phyloP scores from a whole-genome alignment of 64 coral and sea anemone species.

The Catalaphyllia jardinei region DNA sequence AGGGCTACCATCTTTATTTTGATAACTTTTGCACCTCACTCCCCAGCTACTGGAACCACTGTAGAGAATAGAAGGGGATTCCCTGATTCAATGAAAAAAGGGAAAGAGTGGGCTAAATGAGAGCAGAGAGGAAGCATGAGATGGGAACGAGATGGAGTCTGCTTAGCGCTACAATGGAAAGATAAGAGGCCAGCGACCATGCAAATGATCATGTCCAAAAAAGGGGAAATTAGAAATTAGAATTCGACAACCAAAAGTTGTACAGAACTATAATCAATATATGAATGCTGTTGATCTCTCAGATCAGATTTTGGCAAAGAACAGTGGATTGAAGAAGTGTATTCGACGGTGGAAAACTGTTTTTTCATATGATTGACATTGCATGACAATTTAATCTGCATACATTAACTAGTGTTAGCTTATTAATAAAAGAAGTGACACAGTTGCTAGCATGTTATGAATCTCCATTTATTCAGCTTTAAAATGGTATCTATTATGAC shows the following conservation, averaged over 20 bases:
- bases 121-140: slow-evolving; percentile 38
- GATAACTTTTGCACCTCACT: too few species aligned
- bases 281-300: too few species aligned
- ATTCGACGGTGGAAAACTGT: neutral
- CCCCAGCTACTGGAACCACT: too few species aligned
- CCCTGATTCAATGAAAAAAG: neutral
- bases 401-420: neutral
- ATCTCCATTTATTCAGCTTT: slow-evolving; percentile 28
- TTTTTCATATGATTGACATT: neutral
- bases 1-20: too few species aligned
- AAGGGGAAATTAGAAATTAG: too few species aligned
- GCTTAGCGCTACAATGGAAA: slow-evolving; percentile 25
- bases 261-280: too few species aligned
- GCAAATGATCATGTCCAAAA: neutral
- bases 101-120: neutral
- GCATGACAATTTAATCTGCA: slow-evolving; percentile 10
- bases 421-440: neutral
- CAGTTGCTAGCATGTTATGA: neutral
- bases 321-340: too few species aligned
- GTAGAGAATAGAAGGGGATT: too few species aligned
- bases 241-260: too few species aligned
- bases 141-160: slow-evolving; percentile 1
- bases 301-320: neutral
- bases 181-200: slow-evolving; percentile 15
- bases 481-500: neutral